A percentile compares a stretch with the other conserved stretches of the same genome.
These are phyloP conservation scores for Parazoanthus swiftii DNA, from an alignment of 92 coral and sea anemone species.

Conservation along the genomic window DNA sequence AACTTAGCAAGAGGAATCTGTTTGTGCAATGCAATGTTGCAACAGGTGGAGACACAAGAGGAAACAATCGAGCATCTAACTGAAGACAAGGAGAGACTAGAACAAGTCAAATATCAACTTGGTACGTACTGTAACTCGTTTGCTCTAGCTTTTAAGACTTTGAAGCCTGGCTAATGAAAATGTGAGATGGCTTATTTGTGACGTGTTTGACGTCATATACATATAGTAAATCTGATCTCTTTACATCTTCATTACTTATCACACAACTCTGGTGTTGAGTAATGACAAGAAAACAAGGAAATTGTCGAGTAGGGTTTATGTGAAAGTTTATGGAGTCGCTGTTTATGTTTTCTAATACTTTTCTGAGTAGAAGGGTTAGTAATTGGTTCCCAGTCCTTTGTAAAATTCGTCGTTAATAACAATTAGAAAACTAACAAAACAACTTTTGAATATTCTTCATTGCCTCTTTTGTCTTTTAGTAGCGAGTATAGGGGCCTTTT, in stretches of 20 bases:
- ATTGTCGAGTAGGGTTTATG: background rate
- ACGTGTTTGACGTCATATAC: background rate
- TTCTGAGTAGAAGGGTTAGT: no score
- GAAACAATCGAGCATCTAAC: conserved; percentile 74
- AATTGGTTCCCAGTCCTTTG: no score
- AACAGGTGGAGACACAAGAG: conserved; percentile 82
- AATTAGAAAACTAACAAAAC: no score
- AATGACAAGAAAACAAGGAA: no score
- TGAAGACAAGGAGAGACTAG: conserved; percentile 65
- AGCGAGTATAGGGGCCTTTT: no score
- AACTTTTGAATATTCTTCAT: no score
- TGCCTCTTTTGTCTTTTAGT: no score
- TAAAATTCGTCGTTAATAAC: no score
- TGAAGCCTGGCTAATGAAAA: background rate
- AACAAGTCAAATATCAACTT: conserved; percentile 59
- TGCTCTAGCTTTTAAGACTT: no score
- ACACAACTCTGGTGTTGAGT: background rate
- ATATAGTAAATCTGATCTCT: background rate
- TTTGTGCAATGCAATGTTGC: background rate
- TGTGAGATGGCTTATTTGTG: background rate
- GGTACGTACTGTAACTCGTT: conserved; percentile 43
- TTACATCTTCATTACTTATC: background rate
- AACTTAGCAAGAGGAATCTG: no score
- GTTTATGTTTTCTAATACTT: no score
- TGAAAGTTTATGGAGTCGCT: no score